These are phyloP conservation scores for Ambastaia sidthimunki DNA, from an alignment of 2,797 vertebrate species.

Conservation along the genomic window DNA sequence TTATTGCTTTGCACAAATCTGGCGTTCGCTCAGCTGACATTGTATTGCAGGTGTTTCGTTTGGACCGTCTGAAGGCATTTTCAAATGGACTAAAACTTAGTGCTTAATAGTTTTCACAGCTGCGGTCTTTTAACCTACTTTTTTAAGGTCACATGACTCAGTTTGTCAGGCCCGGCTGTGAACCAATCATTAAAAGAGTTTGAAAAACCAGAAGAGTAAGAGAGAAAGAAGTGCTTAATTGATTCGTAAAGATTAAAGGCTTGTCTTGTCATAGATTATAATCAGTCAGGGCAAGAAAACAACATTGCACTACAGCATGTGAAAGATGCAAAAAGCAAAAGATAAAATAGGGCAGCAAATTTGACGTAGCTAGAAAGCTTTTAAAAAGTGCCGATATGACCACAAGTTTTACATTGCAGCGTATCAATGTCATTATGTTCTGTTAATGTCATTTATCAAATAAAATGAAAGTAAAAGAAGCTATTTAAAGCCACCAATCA, in stretches of 20 bases:
- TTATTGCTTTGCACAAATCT: slow-evolving; percentile 38
- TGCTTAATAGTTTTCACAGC: slow-evolving; percentile 42
- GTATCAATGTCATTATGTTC: slow-evolving; percentile 73
- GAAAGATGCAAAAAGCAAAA: slow-evolving; percentile 47
- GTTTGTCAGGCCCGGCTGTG: slow-evolving; percentile 33
- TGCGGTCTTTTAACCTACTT: slow-evolving; percentile 52
- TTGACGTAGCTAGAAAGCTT: slow-evolving; percentile 54
- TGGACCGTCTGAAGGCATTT: slow-evolving; percentile 21
- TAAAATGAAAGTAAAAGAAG: slow-evolving; percentile 26
- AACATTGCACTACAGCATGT: slow-evolving; percentile 32
- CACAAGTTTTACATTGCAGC: slow-evolving; percentile 73
- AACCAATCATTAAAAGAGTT: slow-evolving; percentile 43
- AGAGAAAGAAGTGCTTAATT: slow-evolving; percentile 31
- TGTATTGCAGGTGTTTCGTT: slow-evolving; percentile 43
- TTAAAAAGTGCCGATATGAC: slow-evolving; percentile 62
- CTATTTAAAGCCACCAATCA: slow-evolving; percentile 51
- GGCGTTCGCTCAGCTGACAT: slow-evolving; percentile 16
- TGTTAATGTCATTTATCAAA: slow-evolving; percentile 70
- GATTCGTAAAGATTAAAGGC: slow-evolving; percentile 42
- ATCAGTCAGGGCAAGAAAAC: slow-evolving; percentile 28
- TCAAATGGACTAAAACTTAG: slow-evolving; percentile 40
- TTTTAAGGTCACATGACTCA: slow-evolving; percentile 32
- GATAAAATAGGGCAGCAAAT: slow-evolving; percentile 51
- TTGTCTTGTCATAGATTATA: slow-evolving; percentile 27
- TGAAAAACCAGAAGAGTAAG: slow-evolving; percentile 21